Evolutionary conservation across 2,113 vertebrate genomes (phyloP).

Genomic region (Holacanthus passer): DNA sequence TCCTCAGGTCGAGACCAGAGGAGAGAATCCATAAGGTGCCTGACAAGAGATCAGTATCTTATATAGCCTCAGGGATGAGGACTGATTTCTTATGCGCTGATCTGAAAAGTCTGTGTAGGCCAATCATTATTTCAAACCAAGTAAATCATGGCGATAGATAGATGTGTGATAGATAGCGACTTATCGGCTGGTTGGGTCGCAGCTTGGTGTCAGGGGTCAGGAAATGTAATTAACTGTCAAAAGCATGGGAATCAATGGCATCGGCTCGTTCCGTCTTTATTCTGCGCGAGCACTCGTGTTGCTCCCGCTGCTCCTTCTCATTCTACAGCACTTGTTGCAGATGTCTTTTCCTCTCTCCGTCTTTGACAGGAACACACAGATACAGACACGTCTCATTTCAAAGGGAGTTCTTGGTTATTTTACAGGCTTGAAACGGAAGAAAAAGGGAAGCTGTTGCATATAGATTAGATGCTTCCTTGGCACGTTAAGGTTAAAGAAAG

Average conservation of each 20-base stretch:
- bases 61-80: not conserved
- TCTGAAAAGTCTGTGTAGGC: not conserved
- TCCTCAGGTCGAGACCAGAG: not conserved
- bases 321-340: not conserved
- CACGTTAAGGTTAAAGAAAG: not conserved
- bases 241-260: slow-evolving; percentile 14
- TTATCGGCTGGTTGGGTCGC: not conserved
- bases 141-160: not conserved
- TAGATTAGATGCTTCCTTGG: not conserved
- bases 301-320: not conserved
- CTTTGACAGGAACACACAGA: not conserved
- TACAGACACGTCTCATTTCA: slow-evolving; percentile 8
- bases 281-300: not conserved
- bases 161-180: not conserved
- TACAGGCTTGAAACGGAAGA: not conserved
- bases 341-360: not conserved
- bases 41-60: not conserved
- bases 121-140: slow-evolving; percentile 6
- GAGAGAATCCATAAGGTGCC: not conserved
- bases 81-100: not conserved
- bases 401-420: not conserved
- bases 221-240: slow-evolving; percentile 14
- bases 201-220: slow-evolving; percentile 2
- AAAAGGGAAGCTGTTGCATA: not conserved
- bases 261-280: not conserved